phyloP scores from a whole-genome alignment of 1,140 invertebrate species.

The Neodiprion lecontei region DNA sequence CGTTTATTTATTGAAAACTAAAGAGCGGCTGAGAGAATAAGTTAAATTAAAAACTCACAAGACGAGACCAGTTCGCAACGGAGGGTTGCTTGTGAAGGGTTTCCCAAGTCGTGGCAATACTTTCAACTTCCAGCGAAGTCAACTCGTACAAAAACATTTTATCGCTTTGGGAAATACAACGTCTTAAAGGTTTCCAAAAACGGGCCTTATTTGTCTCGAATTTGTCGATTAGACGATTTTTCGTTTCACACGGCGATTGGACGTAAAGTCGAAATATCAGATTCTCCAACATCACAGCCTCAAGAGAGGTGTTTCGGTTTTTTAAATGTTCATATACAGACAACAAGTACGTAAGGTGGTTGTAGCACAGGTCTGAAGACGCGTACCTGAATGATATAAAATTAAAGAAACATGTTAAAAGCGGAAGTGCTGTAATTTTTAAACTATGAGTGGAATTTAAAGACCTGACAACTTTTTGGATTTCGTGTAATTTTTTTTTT shows the following conservation, averaged over 20 bases:
- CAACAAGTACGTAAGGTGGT: constrained; percentile 45
- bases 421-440: neutral
- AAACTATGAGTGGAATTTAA: neutral
- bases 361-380: constrained; percentile 43
- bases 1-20: neutral
- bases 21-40: neutral
- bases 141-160: constrained; percentile 29
- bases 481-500: constrained; percentile 12
- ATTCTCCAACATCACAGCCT: constrained; percentile 39
- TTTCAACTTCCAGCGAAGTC: constrained; percentile 6
- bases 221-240: constrained; percentile 33
- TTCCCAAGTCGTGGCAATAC: constrained; percentile 30
- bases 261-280: constrained; percentile 45
- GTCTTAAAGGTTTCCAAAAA: constrained; percentile 25
- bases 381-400: constrained; percentile 40
- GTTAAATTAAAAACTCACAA: constrained; percentile 38
- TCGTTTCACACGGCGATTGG: constrained; percentile 39
- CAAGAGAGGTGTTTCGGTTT: constrained; percentile 36
- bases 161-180: constrained; percentile 28
- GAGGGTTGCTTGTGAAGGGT: constrained; percentile 37
- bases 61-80: constrained; percentile 37
- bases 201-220: constrained; percentile 34
- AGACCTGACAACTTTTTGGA: neutral
- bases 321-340: constrained; percentile 37
- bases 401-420: neutral